Conservation (phyloP, 2,797 vertebrate species). For the Microtus californicus region DNA sequence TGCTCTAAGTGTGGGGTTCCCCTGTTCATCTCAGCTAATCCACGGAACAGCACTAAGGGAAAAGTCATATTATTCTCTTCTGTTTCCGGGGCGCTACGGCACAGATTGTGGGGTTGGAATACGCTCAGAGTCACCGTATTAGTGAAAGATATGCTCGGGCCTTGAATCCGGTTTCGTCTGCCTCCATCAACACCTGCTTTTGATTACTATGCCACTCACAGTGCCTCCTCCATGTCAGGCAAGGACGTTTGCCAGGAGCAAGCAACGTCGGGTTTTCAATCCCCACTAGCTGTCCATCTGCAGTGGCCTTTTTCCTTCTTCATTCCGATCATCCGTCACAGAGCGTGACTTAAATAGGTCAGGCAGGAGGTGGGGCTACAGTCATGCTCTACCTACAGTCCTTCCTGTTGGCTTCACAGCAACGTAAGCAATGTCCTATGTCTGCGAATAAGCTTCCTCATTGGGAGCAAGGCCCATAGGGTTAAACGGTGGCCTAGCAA, state of each 20-base stretch:
- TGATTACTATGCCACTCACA: neutral
- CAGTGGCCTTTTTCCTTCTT: conserved; percentile 47
- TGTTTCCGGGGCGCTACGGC: neutral
- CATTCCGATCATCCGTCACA: conserved; percentile 82
- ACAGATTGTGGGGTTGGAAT: neutral
- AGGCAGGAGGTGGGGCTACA: conserved; percentile 41
- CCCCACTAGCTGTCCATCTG: conserved; percentile 74
- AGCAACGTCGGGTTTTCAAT: conserved; percentile 67
- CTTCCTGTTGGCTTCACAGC: conserved; percentile 60
- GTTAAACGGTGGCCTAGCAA: conserved; percentile 38
- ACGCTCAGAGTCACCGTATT: neutral
- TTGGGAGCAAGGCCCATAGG: neutral
- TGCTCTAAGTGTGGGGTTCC: neutral
- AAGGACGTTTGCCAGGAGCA: conserved; percentile 46
- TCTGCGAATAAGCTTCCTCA: conserved; percentile 82
- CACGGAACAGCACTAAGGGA: neutral
- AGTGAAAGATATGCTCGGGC: neutral
- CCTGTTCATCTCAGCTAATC: neutral
- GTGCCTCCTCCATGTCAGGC: neutral
- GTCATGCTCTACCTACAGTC: conserved; percentile 58
- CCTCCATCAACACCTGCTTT: neutral
- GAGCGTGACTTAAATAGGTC: conserved; percentile 70
- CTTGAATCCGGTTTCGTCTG: neutral
- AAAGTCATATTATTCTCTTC: no score
- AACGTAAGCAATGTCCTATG: conserved; percentile 68